A percentile compares a stretch with the other conserved stretches of the same genome.
Evolutionary conservation across 1,140 invertebrate genomes (phyloP).

Genomic region (Ganaspis sp.): DNA sequence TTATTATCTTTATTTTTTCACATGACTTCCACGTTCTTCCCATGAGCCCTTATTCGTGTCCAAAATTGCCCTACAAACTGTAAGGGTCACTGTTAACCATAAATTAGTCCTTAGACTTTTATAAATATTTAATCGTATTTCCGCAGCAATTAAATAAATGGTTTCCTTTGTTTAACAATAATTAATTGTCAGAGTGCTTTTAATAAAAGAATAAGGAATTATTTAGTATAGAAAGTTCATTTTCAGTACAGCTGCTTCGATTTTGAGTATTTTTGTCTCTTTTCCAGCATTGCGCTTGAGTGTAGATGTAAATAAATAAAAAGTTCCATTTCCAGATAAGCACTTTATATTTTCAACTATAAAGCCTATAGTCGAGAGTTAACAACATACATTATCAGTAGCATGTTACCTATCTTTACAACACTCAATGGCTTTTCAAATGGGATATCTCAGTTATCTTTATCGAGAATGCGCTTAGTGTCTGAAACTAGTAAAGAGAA

Average conservation of each 20-base stretch:
- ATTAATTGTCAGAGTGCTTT: not conserved
- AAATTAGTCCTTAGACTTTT: not conserved
- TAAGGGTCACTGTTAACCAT: constrained; percentile 3
- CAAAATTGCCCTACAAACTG: not conserved
- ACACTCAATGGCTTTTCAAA: constrained; percentile 4
- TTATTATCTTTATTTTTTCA: constrained; percentile 11
- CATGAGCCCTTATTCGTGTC: not conserved
- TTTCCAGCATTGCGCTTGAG: too few relatives aligned
- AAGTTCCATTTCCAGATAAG: not conserved
- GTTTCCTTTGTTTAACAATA: not conserved
- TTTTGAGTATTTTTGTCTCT: too few relatives aligned
- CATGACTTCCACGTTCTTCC: not conserved
- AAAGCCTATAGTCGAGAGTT: not conserved
- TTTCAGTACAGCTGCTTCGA: too few relatives aligned
- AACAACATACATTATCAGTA: not conserved
- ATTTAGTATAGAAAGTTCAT: too few relatives aligned
- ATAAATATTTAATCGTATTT: not conserved
- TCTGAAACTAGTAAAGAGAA: constrained; percentile 10
- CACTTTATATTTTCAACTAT: not conserved
- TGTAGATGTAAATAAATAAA: too few relatives aligned
- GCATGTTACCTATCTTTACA: not conserved
- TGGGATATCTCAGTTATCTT: not conserved
- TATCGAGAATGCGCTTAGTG: constrained; percentile 12
- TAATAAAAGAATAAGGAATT: not conserved
- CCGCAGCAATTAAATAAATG: not conserved